Percentiles rank a stretch among this genome's conserved stretches.
phyloP scores from a whole-genome alignment of 2,113 vertebrate species.

The Forbesichthys papilliferus region DNA sequence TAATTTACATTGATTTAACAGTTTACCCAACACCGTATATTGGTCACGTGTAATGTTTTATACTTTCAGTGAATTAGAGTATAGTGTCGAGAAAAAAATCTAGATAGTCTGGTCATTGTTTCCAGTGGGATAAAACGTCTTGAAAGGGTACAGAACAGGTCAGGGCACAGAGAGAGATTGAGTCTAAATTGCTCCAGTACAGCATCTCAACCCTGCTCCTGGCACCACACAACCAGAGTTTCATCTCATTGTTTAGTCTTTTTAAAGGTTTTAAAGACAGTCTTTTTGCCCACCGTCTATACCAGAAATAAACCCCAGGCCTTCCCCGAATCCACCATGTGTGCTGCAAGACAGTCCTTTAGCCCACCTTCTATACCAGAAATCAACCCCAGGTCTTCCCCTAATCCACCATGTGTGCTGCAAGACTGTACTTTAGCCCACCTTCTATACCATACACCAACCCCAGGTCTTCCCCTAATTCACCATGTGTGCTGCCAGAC shows the following conservation, averaged over 20 bases:
- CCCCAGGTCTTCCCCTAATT: too few species aligned
- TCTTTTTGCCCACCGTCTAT: constrained; percentile 13
- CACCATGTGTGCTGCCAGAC: constrained; percentile 6
- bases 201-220: constrained; percentile 32
- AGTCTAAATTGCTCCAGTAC: constrained; percentile 70
- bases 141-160: constrained; percentile 48
- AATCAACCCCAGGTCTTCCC: too few species aligned
- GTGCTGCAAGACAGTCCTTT: too few species aligned
- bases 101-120: constrained; percentile 41
- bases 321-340: too few species aligned
- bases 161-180: constrained; percentile 58
- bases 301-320: too few species aligned
- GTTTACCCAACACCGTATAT: too few species aligned
- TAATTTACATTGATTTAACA: too few species aligned
- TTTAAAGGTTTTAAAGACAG: constrained; percentile 39
- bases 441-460: too few species aligned
- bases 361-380: too few species aligned
- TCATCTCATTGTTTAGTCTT: constrained; percentile 53
- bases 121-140: constrained; percentile 32
- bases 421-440: constrained; percentile 4
- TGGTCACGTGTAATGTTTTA: too few species aligned
- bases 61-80: too few species aligned
- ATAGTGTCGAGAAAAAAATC: constrained; percentile 2
- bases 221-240: constrained; percentile 35
- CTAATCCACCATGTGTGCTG: too few species aligned